Evolutionary conservation across 2,888 invertebrate genomes (phyloP).

Genomic region (Aleiodes alternator): DNA sequence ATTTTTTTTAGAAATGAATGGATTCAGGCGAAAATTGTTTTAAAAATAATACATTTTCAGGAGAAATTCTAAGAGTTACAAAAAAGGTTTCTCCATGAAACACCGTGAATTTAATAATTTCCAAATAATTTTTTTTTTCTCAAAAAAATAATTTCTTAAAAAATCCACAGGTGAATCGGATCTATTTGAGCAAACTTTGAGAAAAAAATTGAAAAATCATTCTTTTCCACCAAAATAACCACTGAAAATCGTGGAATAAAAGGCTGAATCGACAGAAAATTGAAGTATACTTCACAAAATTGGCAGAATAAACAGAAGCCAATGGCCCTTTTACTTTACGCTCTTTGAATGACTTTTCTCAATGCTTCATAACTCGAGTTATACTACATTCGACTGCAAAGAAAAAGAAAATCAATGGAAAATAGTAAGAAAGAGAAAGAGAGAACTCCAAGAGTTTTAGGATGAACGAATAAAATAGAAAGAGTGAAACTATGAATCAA

Average conservation of each 20-base stretch:
- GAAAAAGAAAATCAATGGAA: background rate
- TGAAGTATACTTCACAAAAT: background rate
- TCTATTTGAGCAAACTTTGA: too few species aligned
- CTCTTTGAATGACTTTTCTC: conserved; percentile 10
- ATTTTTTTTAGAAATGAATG: too few species aligned
- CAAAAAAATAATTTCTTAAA: too few species aligned
- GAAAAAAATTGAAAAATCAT: too few species aligned
- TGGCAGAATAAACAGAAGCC: background rate
- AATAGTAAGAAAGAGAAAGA: background rate
- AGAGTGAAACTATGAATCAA: conserved; percentile 7
- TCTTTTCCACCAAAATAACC: too few species aligned
- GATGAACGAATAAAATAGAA: conserved; percentile 14
- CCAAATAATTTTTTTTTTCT: too few species aligned
- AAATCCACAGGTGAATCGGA: too few species aligned
- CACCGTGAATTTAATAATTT: too few species aligned
- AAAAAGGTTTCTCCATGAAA: too few species aligned
- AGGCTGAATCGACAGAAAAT: background rate
- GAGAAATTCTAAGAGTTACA: too few species aligned
- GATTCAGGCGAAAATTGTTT: too few species aligned
- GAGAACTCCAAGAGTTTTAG: background rate
- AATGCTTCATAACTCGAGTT: conserved; percentile 14
- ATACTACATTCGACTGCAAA: conserved; percentile 1
- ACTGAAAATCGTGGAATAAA: conserved; percentile 10
- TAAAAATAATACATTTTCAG: too few species aligned
- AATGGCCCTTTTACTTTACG: conserved; percentile 5